Evolutionary conservation across 2,888 invertebrate genomes (phyloP), one percentile per base, ranked within the genome.

Genomic region (Habroteleia sp.): DNA sequence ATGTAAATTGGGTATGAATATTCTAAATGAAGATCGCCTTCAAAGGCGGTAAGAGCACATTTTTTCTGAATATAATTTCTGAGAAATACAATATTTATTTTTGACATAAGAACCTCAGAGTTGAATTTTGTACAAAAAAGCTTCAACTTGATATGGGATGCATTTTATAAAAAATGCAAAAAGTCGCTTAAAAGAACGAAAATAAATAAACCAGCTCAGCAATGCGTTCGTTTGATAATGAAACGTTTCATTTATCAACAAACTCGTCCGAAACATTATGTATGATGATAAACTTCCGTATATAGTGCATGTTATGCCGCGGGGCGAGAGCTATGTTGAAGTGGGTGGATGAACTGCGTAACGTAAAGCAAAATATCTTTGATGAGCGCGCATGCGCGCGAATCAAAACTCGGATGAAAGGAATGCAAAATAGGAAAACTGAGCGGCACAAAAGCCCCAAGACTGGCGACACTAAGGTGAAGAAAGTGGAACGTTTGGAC

Each of bases 231-330:
- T 37, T 37, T 52, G 44, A 50, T 42, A 58, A 52, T 46, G 27
- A 52, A 71, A 71, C 50, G 60, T 62, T 71, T 71, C 48, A 37
- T 52, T 42, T 44, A 71, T 62, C 42, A 71, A 71, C 54, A 54
- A 44, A 42, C 44, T 63, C 42, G 54, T 58, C 39, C 50, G 58
- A 72, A 65, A 65, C 46, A 65, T 65, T 50, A 54, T 37, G 58
- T 44, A 63, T 54, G 44, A 44, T 62, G 63, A 56, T 62, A 54
- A 56, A 63, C 54, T 72, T 41, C 37, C 42, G 60, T 74, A 54
- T 54, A 48, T 60, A 48, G 46, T 54, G 13, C 46, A 52, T 35
- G 23, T 8, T 44, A 11, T 13, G 66, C 60, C 66, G 52, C 65
- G 29, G 54, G 60, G 48, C 37, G 8, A 41, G 16, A 39, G 48